These are phyloP conservation scores for Phrynocephalus versicolor DNA, from an alignment of 2,113 vertebrate species.

Conservation along the genomic window DNA sequence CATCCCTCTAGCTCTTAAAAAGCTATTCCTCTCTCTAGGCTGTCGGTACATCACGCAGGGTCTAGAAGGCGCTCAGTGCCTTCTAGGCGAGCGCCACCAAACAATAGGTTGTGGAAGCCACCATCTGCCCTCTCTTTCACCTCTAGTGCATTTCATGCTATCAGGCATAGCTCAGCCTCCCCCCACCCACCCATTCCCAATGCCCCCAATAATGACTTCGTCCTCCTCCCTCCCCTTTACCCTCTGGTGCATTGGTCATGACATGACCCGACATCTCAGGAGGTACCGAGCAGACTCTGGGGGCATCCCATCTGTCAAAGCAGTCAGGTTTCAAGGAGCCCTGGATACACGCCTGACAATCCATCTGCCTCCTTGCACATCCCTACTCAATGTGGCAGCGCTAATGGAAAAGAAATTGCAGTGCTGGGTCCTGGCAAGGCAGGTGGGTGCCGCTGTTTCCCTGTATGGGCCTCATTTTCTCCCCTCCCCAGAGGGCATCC, in stretches of 20 bases:
- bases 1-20: background rate
- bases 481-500: background rate
- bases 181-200: background rate
- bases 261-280: conserved; percentile 16
- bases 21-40: background rate
- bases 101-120: background rate
- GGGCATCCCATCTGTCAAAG: conserved; percentile 37
- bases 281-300: background rate
- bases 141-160: conserved; percentile 2
- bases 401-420: background rate
- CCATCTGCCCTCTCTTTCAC: conserved; percentile 20
- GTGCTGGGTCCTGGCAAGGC: background rate
- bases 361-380: conserved; percentile 1
- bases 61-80: background rate
- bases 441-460: background rate
- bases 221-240: background rate
- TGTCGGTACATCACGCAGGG: background rate
- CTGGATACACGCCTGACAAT: background rate
- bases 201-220: background rate
- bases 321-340: conserved; percentile 16
- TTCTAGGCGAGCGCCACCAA: background rate
- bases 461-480: background rate
- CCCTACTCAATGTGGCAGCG: background rate
- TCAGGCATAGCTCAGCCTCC: background rate
- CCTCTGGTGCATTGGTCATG: background rate